Conservation (phyloP, 2,888 invertebrate species). For the Epistrophe grossulariae region DNA sequence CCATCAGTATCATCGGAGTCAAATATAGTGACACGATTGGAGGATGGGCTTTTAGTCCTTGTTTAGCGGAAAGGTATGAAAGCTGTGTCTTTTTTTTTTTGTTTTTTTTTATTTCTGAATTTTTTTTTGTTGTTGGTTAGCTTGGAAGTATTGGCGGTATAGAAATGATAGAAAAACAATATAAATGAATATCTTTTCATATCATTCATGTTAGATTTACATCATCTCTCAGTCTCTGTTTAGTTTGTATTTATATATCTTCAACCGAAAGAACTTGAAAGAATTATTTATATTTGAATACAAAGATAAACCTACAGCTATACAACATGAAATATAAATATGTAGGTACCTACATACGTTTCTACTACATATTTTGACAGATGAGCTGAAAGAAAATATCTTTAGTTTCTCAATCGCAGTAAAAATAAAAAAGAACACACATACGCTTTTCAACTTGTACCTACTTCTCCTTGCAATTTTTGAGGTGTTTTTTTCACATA, state of each 20-base stretch:
- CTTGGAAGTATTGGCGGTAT: neutral
- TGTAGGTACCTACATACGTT: neutral
- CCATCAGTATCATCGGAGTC: neutral
- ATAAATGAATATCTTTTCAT: neutral
- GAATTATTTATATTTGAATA: neutral
- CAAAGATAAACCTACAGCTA: neutral
- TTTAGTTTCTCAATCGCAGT: neutral
- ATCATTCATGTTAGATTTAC: neutral
- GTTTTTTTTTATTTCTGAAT: neutral
- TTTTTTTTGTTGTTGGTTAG: too few species aligned
- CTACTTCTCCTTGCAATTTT: neutral
- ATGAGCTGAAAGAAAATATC: neutral
- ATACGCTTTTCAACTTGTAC: neutral
- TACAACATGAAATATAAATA: neutral
- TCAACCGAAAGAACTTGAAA: neutral
- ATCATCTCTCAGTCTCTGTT: neutral
- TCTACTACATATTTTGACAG: constrained; percentile 6
- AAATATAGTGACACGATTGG: neutral
- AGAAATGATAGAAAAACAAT: neutral
- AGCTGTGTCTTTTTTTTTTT: neutral
- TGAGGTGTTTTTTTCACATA: neutral
- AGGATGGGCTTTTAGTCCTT: neutral
- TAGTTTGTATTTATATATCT: neutral
- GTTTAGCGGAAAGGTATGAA: neutral
- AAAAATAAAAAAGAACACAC: neutral